Evolutionary conservation across 2,888 invertebrate genomes (phyloP).

Genomic region (Cinara cedri): DNA sequence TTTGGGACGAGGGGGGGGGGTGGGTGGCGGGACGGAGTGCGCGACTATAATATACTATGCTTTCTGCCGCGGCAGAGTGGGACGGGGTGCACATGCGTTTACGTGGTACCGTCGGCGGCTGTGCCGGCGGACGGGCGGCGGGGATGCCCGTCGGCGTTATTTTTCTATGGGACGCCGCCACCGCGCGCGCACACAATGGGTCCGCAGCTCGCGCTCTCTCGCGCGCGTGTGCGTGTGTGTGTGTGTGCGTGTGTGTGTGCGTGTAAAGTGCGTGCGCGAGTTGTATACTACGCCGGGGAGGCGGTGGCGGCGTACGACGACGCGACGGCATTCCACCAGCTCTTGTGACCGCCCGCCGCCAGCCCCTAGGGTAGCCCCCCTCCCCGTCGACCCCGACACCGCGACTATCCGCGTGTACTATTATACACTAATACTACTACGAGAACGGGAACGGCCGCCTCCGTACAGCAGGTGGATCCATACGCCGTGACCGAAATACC

Average conservation of each 20-base stretch:
- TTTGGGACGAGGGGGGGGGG: neutral
- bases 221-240: neutral
- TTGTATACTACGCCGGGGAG: neutral
- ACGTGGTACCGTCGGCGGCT: neutral
- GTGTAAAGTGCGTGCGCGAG: conserved; percentile 4
- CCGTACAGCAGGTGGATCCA: conserved; percentile 48
- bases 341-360: conserved; percentile 2
- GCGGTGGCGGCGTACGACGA: conserved; percentile 6
- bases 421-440: neutral
- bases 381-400: conserved; percentile 16
- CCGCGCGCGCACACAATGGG: neutral
- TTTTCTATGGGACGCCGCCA: conserved; percentile 44
- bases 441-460: neutral
- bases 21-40: neutral
- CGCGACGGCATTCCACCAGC: conserved; percentile 42
- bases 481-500: conserved; percentile 51
- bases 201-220: neutral
- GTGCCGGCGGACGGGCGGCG: neutral
- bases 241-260: neutral
- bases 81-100: neutral
- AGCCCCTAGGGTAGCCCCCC: neutral
- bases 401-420: neutral
- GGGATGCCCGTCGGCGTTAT: neutral
- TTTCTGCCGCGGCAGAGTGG: too few species aligned
- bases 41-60: neutral